A percentile compares a stretch with the other conserved stretches of the same genome.
These are phyloP conservation scores for Sitta carolinensis DNA, from an alignment of 2,797 vertebrate species.

Conservation along the genomic window DNA sequence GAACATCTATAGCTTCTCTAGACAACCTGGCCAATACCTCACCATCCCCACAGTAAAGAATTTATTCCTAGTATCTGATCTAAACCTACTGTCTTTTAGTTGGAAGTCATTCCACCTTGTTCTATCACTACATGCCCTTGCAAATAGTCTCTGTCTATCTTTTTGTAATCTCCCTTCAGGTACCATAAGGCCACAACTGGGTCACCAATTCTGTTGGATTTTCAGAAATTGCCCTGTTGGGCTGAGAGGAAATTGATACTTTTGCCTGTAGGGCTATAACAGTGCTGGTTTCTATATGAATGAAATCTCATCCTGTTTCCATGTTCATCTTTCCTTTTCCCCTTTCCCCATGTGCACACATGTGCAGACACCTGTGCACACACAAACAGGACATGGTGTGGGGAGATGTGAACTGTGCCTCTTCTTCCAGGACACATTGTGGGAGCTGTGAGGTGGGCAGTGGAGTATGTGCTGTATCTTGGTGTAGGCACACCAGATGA, in stretches of 20 bases:
- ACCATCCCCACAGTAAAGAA: background rate
- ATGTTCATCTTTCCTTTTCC: background rate
- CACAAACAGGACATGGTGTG: fast-evolving
- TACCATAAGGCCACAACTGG: background rate
- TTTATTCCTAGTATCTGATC: background rate
- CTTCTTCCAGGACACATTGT: background rate
- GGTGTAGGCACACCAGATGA: background rate
- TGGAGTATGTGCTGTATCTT: fast-evolving
- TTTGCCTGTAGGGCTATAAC: background rate
- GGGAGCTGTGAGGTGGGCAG: background rate
- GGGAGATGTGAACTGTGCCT: background rate
- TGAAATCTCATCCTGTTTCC: background rate
- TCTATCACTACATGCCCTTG: background rate
- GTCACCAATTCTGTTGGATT: background rate
- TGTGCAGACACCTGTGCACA: background rate
- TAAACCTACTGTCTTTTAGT: background rate
- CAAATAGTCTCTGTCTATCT: background rate
- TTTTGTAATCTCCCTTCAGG: background rate
- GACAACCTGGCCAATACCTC: background rate
- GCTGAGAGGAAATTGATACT: background rate
- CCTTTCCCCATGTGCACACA: background rate
- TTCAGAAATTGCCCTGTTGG: background rate
- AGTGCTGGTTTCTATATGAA: background rate
- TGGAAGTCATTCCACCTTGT: background rate
- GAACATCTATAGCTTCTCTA: background rate